Conservation (phyloP, 2,888 invertebrate species). For the Tachina lurida region DNA sequence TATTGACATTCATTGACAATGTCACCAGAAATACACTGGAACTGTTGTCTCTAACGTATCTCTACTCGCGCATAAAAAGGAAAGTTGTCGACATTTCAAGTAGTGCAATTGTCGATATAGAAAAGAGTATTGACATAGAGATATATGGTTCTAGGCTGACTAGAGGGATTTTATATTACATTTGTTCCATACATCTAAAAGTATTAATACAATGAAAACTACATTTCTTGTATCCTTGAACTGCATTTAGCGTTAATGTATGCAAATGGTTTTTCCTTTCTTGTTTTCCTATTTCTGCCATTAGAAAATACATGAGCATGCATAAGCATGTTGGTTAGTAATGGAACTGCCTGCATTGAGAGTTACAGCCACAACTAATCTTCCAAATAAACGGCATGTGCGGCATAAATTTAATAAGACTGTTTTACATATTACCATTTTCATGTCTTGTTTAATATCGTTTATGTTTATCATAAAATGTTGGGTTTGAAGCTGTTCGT, state of each 20-base stretch:
- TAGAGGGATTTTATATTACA: too few species aligned
- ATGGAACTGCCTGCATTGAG: not conserved
- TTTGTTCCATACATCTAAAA: not conserved
- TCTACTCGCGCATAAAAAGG: too few species aligned
- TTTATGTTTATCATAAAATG: not conserved
- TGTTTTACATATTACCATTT: conserved; percentile 7
- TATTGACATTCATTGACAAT: too few species aligned
- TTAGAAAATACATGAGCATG: not conserved
- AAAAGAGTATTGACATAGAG: too few species aligned
- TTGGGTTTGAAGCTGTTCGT: not conserved
- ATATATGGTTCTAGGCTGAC: too few species aligned
- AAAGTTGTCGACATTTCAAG: too few species aligned
- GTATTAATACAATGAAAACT: not conserved
- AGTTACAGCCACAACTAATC: not conserved
- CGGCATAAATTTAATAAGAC: not conserved
- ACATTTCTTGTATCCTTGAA: conserved; percentile 24
- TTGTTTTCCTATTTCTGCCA: not conserved
- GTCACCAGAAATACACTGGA: too few species aligned
- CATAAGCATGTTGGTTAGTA: not conserved
- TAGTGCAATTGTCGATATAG: too few species aligned
- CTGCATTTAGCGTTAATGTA: conserved; percentile 3
- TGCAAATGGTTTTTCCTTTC: conserved; percentile 3
- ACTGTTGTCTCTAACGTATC: too few species aligned
- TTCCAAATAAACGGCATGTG: conserved; percentile 8
- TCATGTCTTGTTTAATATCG: conserved; percentile 1